Evolutionary conservation across 2,797 vertebrate species (phyloP).

Genomic region (Micropoecilia bifurca): DNA sequence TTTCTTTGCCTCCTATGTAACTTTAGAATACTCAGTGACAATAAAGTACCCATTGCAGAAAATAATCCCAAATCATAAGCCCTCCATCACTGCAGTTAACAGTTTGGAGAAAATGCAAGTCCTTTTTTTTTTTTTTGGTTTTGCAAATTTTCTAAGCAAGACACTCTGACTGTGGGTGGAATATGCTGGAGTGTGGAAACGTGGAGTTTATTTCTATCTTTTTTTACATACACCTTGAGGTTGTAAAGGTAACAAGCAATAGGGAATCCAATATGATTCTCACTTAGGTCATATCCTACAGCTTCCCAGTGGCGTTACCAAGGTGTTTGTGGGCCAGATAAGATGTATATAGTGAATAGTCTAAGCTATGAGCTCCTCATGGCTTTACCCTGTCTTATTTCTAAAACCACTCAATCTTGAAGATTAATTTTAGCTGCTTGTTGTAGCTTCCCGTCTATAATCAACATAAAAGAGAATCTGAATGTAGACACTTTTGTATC

Average conservation of each 20-base stretch:
- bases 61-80: neutral
- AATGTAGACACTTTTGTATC: neutral
- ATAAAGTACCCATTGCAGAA: neutral
- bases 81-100: neutral
- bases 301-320: neutral
- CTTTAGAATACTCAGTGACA: neutral
- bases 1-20: neutral
- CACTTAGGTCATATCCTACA: neutral
- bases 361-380: neutral
- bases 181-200: neutral
- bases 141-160: neutral
- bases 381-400: neutral
- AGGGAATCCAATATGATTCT: neutral
- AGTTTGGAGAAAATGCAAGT: neutral
- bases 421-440: neutral
- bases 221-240: neutral
- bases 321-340: neutral
- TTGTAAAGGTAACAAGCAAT: neutral
- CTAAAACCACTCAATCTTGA: neutral
- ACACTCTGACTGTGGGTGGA: neutral
- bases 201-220: neutral
- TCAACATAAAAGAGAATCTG: neutral
- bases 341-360: neutral
- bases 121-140: neutral
- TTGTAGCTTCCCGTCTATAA: neutral